These are phyloP conservation scores for Zalophus californianus DNA, from an alignment of 2,797 vertebrate species.

Conservation along the genomic window DNA sequence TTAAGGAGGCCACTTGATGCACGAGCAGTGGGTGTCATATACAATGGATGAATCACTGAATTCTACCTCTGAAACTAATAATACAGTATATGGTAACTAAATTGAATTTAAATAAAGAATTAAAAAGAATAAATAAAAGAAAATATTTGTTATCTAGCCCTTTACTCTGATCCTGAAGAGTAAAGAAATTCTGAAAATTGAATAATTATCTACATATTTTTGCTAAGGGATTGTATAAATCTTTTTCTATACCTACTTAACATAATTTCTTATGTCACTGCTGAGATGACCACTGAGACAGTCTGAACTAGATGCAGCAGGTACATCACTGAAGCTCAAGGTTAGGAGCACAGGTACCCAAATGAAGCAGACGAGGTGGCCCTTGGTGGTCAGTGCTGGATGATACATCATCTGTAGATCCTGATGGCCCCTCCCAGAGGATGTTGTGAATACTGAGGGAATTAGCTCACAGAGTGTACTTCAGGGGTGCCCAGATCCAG, in stretches of 20 bases:
- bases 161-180: neutral
- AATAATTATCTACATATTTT: neutral
- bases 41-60: neutral
- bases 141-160: neutral
- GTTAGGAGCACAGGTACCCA: neutral
- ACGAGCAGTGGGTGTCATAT: neutral
- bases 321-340: neutral
- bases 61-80: neutral
- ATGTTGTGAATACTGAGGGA: neutral
- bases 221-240: neutral
- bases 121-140: neutral
- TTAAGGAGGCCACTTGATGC: neutral
- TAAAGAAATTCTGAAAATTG: neutral
- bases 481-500: neutral
- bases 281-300: neutral
- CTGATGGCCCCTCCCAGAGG: neutral
- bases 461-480: rapidly evolving
- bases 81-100: neutral
- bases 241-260: neutral
- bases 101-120: neutral
- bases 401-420: neutral
- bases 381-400: neutral
- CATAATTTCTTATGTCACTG: neutral
- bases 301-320: neutral
- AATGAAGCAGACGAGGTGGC: neutral